Base-by-base conservation (phyloP, 2,888 invertebrate genomes). In the Eupithecia centaureata region DNA sequence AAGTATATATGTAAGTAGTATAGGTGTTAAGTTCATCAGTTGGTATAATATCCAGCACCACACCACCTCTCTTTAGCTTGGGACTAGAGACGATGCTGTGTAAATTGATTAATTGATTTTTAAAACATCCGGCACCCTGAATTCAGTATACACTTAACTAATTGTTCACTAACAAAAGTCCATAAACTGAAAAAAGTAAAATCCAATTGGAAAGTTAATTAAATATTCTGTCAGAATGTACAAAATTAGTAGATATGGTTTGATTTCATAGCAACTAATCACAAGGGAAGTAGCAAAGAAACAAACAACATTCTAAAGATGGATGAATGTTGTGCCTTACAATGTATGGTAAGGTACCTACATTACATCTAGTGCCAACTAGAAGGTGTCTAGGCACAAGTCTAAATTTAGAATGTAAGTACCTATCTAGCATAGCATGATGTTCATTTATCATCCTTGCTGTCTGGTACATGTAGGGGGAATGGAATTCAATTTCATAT, bases 311-410 rank as follows among this genome's bases (percentile, higher is more conserved):
- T 51, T 28, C 28, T 28, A 15, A 28, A 28, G 8, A 28, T 54
- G 28, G 28, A 27, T 28, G 3, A 54, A 56, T 54, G 28, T 28
- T 28, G 28, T 28, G 15, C 7, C 54, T 27, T 54, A 54, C 56
- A 56, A 28, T 32, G 30, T 30, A 56, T 30, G 22, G 51, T 51
- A 10, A 13, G 56, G 30, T 18, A 56, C 15, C 30, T 30, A 56
- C n/a, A n/a, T 56, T 30, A 56, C n/a, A n/a, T 56, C 28, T n/a
- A 56, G 56, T 56, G 56, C 56, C 32, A 56, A 56, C 15, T 32
- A 56, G 54, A 3, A 52, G 1, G 18, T 32, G 30, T 25, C 30
- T 30, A 30, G n/a, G 18, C 8, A 56, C n/a, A 10, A 18, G n/a
- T 56, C 30, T 56, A 56, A 56, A 56, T 7, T n/a, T 56, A 56